Conservation (phyloP, 1,140 invertebrate genomes). For the Neodiprion pinetum region DNA sequence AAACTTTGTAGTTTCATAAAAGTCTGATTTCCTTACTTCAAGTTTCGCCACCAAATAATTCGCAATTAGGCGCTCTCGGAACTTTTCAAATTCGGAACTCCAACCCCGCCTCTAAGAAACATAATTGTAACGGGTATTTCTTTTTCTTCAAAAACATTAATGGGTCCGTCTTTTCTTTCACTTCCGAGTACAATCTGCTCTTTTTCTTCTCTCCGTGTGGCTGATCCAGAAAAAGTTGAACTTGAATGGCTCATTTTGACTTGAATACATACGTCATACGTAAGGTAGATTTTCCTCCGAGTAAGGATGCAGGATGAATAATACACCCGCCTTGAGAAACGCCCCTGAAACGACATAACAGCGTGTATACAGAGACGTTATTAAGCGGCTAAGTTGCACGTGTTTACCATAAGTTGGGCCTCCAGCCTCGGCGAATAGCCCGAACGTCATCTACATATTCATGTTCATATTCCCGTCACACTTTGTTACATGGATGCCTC, state of each 20-base stretch:
- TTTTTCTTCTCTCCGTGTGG: too few relatives aligned
- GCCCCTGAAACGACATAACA: constrained; percentile 12
- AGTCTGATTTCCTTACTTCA: too few relatives aligned
- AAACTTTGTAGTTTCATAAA: too few relatives aligned
- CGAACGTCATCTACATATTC: constrained; percentile 40
- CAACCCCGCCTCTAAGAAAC: too few relatives aligned
- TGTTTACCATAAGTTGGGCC: background rate
- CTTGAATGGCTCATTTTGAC: background rate
- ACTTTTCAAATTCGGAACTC: too few relatives aligned
- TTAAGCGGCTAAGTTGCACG: constrained; percentile 13
- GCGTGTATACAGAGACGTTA: constrained; percentile 26
- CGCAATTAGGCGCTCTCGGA: too few relatives aligned
- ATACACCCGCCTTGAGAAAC: background rate
- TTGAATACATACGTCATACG: background rate
- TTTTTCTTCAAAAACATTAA: too few relatives aligned
- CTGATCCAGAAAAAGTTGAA: background rate
- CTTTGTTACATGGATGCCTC: background rate
- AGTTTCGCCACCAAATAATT: too few relatives aligned
- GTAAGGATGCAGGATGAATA: background rate
- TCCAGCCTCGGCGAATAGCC: constrained; percentile 15
- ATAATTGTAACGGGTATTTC: too few relatives aligned
- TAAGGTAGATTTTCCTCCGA: background rate
- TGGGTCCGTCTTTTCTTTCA: too few relatives aligned
- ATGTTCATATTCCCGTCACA: constrained; percentile 29
- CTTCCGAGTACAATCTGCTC: too few relatives aligned